Percentiles rank a stretch among this genome's conserved stretches.
Conservation (phyloP, 2,113 vertebrate species). For the Hippocampus comes region DNA sequence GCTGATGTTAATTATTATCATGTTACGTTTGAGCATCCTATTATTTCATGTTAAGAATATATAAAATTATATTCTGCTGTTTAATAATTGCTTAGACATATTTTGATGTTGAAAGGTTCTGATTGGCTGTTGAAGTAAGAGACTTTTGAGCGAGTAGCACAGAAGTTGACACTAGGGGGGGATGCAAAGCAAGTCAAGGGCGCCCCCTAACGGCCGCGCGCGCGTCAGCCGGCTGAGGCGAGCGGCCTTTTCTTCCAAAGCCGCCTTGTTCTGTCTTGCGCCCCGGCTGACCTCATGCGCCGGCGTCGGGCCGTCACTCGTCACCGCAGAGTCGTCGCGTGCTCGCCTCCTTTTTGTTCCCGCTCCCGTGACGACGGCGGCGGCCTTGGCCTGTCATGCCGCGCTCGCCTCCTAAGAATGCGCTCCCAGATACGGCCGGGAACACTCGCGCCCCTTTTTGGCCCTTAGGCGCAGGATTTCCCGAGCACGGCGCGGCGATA, state of each 20-base stretch:
- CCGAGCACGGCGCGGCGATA: neutral
- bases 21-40: too few relatives aligned
- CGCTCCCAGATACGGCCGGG: conserved; percentile 73
- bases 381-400: conserved; percentile 76
- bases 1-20: too few relatives aligned
- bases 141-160: too few relatives aligned
- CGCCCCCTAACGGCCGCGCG: conserved; percentile 51
- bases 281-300: conserved; percentile 20
- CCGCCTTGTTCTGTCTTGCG: conserved; percentile 51
- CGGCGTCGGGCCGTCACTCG: conserved; percentile 24
- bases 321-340: conserved; percentile 48
- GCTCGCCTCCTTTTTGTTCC: conserved; percentile 50
- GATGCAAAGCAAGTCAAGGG: conserved; percentile 32
- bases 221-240: neutral
- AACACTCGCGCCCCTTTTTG: conserved; percentile 63
- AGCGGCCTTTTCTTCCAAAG: conserved; percentile 35
- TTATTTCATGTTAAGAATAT: too few relatives aligned
- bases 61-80: too few relatives aligned
- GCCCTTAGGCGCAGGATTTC: neutral
- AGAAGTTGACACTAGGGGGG: too few relatives aligned
- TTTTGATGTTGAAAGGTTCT: too few relatives aligned
- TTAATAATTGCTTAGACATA: too few relatives aligned
- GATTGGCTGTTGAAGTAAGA: too few relatives aligned
- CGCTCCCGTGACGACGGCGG: neutral
- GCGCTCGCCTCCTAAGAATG: conserved; percentile 67